Evolutionary conservation across 1,140 invertebrate species (phyloP).

Genomic region (Orius insidiosus): DNA sequence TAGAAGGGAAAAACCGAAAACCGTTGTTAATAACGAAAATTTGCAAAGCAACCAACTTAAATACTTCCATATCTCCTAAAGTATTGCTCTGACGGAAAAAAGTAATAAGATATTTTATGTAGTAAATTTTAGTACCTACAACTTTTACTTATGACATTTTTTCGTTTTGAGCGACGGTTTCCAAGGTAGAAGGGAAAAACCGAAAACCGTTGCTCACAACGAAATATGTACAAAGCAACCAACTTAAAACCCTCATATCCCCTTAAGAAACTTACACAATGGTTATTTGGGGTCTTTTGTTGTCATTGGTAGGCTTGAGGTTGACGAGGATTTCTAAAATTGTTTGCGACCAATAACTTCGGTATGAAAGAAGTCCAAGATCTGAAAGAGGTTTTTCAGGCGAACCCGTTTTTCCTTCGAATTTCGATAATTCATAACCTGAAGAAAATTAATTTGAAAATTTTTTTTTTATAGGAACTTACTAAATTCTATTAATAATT

Average conservation of each 20-base stretch:
- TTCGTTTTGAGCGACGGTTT: no score
- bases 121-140: no score
- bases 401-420: conserved; percentile 90
- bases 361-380: conserved; percentile 77
- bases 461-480: conserved; percentile 32
- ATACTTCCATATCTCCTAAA: no score
- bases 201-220: no score
- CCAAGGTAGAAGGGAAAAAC: no score
- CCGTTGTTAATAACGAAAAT: not conserved
- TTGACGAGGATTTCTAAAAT: conserved; percentile 79
- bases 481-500: conserved; percentile 98
- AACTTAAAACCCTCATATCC: no score
- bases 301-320: conserved; percentile 62
- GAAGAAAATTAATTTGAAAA: conserved; percentile 21
- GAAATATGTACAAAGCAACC: no score
- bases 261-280: conserved; percentile 72
- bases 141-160: no score
- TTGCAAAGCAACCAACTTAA: no score
- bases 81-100: no score
- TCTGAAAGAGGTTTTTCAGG: conserved; percentile 92
- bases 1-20: conserved; percentile 1
- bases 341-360: conserved; percentile 91
- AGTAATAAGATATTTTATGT: no score
- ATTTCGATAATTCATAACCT: conserved; percentile 92
- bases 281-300: conserved; percentile 85